Conservation (phyloP, 2,797 vertebrate species). For the Brachyalestes nurse region DNA sequence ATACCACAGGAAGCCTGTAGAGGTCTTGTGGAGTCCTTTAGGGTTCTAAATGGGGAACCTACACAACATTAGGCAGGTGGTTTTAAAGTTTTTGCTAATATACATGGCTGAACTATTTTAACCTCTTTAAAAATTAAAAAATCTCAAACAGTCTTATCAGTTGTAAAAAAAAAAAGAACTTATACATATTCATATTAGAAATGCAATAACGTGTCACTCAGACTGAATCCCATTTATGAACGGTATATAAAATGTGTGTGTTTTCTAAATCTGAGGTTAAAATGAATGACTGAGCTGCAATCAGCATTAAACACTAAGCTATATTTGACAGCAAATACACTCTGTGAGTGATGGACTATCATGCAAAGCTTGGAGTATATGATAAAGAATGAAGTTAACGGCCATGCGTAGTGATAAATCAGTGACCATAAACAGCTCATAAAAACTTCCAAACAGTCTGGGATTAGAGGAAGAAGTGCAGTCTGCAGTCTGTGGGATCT, state of each 20-base stretch:
- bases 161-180: conserved; percentile 33
- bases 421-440: conserved; percentile 53
- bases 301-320: conserved; percentile 23
- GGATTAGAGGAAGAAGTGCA: conserved; percentile 39
- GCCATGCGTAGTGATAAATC: conserved; percentile 49
- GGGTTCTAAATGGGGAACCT: too few relatives aligned
- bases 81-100: too few relatives aligned
- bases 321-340: conserved; percentile 34
- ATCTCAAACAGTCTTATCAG: conserved; percentile 23
- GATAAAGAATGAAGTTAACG: conserved; percentile 54
- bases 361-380: conserved; percentile 41
- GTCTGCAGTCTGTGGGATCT: conserved; percentile 44
- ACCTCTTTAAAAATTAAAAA: not conserved
- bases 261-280: conserved; percentile 8
- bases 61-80: too few relatives aligned
- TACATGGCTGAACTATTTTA: too few relatives aligned
- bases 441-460: conserved; percentile 59
- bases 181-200: conserved; percentile 30
- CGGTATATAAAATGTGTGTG: conserved; percentile 8
- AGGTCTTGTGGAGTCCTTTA: too few relatives aligned
- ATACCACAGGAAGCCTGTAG: too few relatives aligned
- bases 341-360: conserved; percentile 30
- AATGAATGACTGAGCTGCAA: conserved; percentile 10
- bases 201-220: conserved; percentile 34
- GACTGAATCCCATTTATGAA: conserved; percentile 25